Base-by-base conservation (phyloP, 2,888 invertebrate genomes). In the Amblyteles armatorius region DNA sequence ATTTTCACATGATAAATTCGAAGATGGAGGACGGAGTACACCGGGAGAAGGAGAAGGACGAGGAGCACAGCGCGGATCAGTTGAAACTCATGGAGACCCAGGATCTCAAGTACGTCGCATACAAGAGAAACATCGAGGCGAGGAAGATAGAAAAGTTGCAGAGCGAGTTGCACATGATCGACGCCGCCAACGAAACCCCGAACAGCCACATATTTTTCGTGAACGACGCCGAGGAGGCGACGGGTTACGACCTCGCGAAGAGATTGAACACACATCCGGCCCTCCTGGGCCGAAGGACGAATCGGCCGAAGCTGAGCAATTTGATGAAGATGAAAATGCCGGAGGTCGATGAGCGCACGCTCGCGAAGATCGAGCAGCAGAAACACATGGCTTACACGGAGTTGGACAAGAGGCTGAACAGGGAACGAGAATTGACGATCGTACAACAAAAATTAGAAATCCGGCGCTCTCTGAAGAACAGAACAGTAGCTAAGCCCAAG, bases 1-100 rank as follows among this genome's bases (percentile, higher is more conserved):
- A 99, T 94, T 98, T 98, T 94, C 99, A 99, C 92, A 99, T 99
- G 99, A 96, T 98, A 81, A 98, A 98, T 93, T 97, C 98, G 0
- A 96, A 96, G 93, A 94, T 97, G 0, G 94, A 95, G 86, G 94
- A 94, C 88, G 95, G 95, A 0, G 87, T 92, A 90, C 96, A 96
- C 92, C 96, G 97, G 90, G 94, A 96, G 52, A 95, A 95, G 86
- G 94, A 95, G 33, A 96, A 97, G 84, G 95, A 95, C 48, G 96
- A 96, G 63, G 97, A 97, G 90, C 96, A 98, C 88, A 96, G 97
- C 1, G 95, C 96, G 0, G 97, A 97, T 26, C 99, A 99, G 94
- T 94, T 97, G 69, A 96, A 97, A 84, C 93, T 99, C 78, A 98
- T 99, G 97, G 96, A 97, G 92, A 97, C 97, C 0, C 99, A 98